These are phyloP conservation scores for Drosophila anomelani DNA, from an alignment of 2,888 invertebrate species.

Conservation along the genomic window DNA sequence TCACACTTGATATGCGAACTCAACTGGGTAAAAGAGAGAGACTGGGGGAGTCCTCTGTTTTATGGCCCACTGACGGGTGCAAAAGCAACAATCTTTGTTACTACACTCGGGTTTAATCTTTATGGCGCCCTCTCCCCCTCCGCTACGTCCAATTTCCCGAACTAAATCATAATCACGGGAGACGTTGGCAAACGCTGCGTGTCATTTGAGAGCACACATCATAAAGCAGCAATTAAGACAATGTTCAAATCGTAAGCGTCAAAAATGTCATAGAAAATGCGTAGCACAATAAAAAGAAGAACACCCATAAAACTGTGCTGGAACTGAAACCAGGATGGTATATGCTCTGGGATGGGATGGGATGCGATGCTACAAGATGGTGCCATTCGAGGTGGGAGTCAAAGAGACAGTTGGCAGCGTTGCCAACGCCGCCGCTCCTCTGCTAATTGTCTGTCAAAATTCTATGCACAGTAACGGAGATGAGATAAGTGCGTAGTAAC, in stretches of 20 bases:
- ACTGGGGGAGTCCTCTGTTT: conserved; percentile 40
- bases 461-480: conserved; percentile 66
- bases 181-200: conserved; percentile 67
- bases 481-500: conserved; percentile 75
- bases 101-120: conserved; percentile 70
- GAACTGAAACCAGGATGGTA: not conserved
- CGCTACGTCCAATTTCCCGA: conserved; percentile 26
- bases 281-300: conserved; percentile 70
- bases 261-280: conserved; percentile 74
- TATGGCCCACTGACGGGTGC: conserved; percentile 60
- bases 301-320: conserved; percentile 65
- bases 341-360: not conserved
- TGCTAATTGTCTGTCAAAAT: conserved; percentile 79
- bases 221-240: conserved; percentile 80
- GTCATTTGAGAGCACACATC: conserved; percentile 77
- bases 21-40: conserved; percentile 21
- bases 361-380: not conserved
- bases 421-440: conserved; percentile 72
- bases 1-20: conserved; percentile 71
- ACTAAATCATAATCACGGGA: conserved; percentile 75
- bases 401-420: conserved; percentile 58
- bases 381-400: conserved; percentile 12
- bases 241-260: conserved; percentile 78
- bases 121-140: conserved; percentile 55
- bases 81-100: conserved; percentile 58